Conservation (phyloP, 2,113 vertebrate species). For the Dendropsophus ebraccatus region DNA sequence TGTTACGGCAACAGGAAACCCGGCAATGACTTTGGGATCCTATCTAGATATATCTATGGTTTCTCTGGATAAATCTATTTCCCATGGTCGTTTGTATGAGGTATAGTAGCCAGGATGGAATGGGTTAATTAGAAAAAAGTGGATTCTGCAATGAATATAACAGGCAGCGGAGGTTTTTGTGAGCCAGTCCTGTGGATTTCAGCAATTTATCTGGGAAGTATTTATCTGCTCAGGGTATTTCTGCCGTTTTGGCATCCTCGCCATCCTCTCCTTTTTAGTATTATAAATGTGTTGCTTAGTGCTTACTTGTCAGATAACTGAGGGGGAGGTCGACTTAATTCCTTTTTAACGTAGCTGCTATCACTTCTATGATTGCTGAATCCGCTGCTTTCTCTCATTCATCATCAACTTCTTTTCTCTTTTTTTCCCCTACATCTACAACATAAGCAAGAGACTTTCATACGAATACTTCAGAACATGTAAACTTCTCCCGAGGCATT, state of each 20-base stretch:
- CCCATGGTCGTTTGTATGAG: not conserved
- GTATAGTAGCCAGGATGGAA: not conserved
- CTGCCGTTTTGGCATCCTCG: not conserved
- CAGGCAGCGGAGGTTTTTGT: not conserved
- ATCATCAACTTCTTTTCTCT: not conserved
- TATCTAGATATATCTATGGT: not conserved
- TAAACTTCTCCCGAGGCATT: not conserved
- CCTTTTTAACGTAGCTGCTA: not conserved
- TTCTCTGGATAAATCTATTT: not conserved
- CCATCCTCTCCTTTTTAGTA: not conserved
- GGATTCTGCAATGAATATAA: not conserved
- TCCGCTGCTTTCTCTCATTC: conserved; percentile 18
- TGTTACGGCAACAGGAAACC: conserved; percentile 9
- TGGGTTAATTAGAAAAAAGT: not conserved
- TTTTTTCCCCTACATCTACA: not conserved
- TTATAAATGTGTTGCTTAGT: conserved; percentile 13
- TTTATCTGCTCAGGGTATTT: conserved; percentile 25
- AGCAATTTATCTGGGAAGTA: conserved; percentile 18
- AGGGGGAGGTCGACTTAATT: conserved; percentile 21
- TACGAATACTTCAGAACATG: not conserved
- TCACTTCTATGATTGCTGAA: not conserved
- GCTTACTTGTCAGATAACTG: conserved; percentile 14
- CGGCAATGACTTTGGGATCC: not conserved
- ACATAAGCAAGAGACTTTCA: not conserved
- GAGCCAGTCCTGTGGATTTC: not conserved